Conservation (phyloP, 2,113 vertebrate genomes). For the Spheniscus mendiculus region DNA sequence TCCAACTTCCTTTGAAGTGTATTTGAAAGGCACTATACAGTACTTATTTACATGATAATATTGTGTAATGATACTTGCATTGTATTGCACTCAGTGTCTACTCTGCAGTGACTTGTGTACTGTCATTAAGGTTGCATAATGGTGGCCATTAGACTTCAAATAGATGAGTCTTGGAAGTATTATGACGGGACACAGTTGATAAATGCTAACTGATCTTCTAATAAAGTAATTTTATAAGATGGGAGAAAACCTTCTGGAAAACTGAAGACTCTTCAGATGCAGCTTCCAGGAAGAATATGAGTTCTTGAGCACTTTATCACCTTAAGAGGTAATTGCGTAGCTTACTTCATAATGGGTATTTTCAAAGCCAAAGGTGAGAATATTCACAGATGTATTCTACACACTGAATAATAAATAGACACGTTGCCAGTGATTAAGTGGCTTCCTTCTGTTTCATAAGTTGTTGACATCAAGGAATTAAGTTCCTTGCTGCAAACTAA, state of each 20-base stretch:
- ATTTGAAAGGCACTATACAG: background rate
- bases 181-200: background rate
- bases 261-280: background rate
- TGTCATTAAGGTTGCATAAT: background rate
- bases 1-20: background rate
- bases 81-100: background rate
- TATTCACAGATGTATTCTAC: background rate
- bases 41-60: conserved; percentile 17
- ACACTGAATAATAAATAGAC: background rate
- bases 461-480: background rate
- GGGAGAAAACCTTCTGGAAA: background rate
- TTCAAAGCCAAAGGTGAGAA: background rate
- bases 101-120: background rate
- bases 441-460: background rate
- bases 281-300: background rate
- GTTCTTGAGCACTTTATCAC: background rate
- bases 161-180: background rate
- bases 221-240: background rate
- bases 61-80: background rate
- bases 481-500: background rate
- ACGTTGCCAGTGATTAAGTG: background rate
- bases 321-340: background rate
- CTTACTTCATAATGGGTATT: background rate
- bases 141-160: background rate
- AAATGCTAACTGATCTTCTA: background rate